These are phyloP conservation scores for Zelostemma sp. DNA, from an alignment of 1,140 invertebrate species.

Conservation along the genomic window DNA sequence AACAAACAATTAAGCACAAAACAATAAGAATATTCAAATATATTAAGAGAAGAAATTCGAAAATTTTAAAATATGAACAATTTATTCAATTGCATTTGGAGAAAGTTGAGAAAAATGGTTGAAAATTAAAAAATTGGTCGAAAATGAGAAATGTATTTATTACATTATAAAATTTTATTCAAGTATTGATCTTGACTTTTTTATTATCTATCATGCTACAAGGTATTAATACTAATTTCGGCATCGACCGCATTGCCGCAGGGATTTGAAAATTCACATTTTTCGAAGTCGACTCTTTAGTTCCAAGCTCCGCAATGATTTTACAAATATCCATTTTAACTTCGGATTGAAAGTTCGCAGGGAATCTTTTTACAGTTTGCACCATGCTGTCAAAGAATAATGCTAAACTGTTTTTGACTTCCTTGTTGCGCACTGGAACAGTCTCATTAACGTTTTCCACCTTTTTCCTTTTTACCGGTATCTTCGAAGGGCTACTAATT, in stretches of 20 bases:
- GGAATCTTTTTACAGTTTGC: constrained; percentile 61
- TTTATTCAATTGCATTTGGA: too few species aligned
- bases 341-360: constrained; percentile 58
- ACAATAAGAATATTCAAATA: too few species aligned
- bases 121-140: too few species aligned
- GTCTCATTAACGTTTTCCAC: constrained; percentile 12
- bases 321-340: constrained; percentile 66
- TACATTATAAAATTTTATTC: not conserved
- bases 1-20: too few species aligned
- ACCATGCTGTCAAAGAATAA: constrained; percentile 65
- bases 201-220: constrained; percentile 57
- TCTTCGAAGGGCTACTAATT: constrained; percentile 18
- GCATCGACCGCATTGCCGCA: constrained; percentile 53
- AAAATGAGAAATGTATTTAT: not conserved
- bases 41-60: too few species aligned
- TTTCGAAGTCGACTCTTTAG: constrained; percentile 19
- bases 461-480: constrained; percentile 6
- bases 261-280: constrained; percentile 41
- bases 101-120: too few species aligned
- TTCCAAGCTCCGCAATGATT: constrained; percentile 61
- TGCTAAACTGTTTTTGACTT: constrained; percentile 55
- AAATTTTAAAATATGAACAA: too few species aligned
- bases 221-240: constrained; percentile 57
- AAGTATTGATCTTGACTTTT: constrained; percentile 7
- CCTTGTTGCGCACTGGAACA: not conserved